phyloP scores from a whole-genome alignment of 2,888 invertebrate genomes.

The Sphinx pinastri region DNA sequence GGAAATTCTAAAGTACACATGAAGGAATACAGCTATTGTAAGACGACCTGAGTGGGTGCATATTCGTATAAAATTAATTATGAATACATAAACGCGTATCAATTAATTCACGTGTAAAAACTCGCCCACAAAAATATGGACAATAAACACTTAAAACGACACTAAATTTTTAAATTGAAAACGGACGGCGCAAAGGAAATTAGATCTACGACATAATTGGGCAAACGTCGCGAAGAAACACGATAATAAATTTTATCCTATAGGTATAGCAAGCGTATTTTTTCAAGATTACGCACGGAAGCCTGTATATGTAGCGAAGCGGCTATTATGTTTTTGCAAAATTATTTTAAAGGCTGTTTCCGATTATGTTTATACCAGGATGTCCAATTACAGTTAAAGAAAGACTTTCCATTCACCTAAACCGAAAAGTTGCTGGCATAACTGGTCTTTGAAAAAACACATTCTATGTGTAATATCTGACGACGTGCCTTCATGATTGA shows the following conservation, averaged over 20 bases:
- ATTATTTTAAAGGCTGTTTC: background rate
- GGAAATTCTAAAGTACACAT: background rate
- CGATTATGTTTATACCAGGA: background rate
- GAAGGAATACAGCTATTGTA: background rate
- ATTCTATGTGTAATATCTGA: background rate
- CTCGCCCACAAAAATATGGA: conserved; percentile 15
- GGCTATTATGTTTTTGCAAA: background rate
- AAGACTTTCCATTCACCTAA: background rate
- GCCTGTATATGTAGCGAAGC: conserved; percentile 7
- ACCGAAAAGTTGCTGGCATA: background rate
- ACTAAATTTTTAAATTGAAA: conserved; percentile 26
- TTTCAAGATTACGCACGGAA: conserved; percentile 4
- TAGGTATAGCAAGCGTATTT: background rate
- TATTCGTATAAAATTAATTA: conserved; percentile 20
- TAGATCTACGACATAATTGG: conserved; percentile 28
- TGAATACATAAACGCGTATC: conserved; percentile 1
- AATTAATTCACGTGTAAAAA: conserved; percentile 15
- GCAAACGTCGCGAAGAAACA: conserved; percentile 26
- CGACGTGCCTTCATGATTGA: conserved; percentile 7
- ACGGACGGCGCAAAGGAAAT: conserved; percentile 27
- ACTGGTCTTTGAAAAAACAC: background rate
- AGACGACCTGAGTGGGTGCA: conserved; percentile 1
- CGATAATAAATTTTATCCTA: conserved; percentile 14
- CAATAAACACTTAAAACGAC: conserved; percentile 25
- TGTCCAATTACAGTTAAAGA: too few species aligned